Base-by-base conservation (phyloP, 2,797 vertebrate species). In the Ctenosaura bakeri region DNA sequence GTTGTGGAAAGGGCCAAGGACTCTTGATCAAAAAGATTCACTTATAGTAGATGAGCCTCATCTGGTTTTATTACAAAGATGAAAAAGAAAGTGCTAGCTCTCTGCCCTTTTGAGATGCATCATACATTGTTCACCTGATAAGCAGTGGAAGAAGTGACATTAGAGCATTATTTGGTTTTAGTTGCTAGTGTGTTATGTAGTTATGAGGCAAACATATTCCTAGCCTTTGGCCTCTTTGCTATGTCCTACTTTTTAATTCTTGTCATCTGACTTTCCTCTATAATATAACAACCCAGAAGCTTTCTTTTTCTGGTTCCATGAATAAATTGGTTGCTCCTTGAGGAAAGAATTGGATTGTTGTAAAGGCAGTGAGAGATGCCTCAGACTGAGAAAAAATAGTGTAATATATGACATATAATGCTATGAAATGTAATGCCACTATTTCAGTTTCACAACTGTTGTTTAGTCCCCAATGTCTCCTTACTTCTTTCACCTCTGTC, bases 181-280 rank as follows among this genome's bases (percentile, higher is more conserved):
- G 59, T 83, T 91, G 52, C 32, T 50, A 52, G 29, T 16, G 24
- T 13, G 90, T 95, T 92, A 90, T 89, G 74, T 10, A 10, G 78
- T 94, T 82, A 42, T 90, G 85, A 92, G 78, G 86, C 22, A 93
- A 95, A 94, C 80, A 93, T 54, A 74, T 87, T 94, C 88, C 93
- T 81, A 91, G 56, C 82, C 86, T 88, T 95, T 89, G 10, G 18
- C 1, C 59, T 87, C 85, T 92, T 95, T 95, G 94, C 88, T 96
- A 35, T 90, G 87, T 95, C 86, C 54, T 91, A 87, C 91, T 93
- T 97, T 96, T 96, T 96, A 96, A 96, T 96, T 95, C 94, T 94
- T 97, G 95, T 96, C 94, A 91, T 90, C 71, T 93, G 85, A 95
- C 87, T 77, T 90, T 93, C 62, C 94, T 80, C 95, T 93, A 91